Conservation (phyloP, 2,888 invertebrate species). For the Branchinecta sandiegonensis region DNA sequence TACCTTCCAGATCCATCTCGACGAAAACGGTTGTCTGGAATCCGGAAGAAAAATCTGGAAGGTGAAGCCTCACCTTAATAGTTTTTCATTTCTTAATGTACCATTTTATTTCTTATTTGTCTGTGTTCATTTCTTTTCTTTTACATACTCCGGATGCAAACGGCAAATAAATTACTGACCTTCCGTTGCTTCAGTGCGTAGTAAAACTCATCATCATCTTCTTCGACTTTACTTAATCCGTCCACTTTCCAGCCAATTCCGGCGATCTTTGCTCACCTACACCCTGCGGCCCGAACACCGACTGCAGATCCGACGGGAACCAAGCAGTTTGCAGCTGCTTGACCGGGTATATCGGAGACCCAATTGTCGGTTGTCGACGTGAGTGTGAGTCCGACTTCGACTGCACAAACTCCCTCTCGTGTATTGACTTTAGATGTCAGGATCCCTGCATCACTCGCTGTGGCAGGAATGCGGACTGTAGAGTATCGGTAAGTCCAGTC, state of each 20-base stretch:
- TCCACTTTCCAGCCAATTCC: constrained; percentile 40
- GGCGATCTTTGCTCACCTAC: constrained; percentile 54
- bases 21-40: too few relatives aligned
- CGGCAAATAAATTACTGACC: too few relatives aligned
- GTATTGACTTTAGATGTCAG: constrained; percentile 55
- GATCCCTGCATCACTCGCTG: constrained; percentile 55
- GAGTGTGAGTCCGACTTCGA: constrained; percentile 31
- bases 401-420: constrained; percentile 44
- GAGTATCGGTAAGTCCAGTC: constrained; percentile 46
- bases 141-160: too few relatives aligned
- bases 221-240: too few relatives aligned
- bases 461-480: constrained; percentile 59
- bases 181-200: too few relatives aligned
- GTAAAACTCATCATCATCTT: too few relatives aligned
- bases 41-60: too few relatives aligned
- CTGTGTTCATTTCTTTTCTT: too few relatives aligned
- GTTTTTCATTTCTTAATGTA: too few relatives aligned
- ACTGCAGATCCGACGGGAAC: constrained; percentile 22
- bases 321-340: constrained; percentile 22
- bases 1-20: too few relatives aligned
- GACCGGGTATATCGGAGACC: constrained; percentile 28
- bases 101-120: too few relatives aligned
- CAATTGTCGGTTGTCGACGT: constrained; percentile 29
- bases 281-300: constrained; percentile 27
- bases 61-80: too few relatives aligned